phyloP scores from a whole-genome alignment of 1,140 invertebrate genomes.

The Listronotus bonariensis region DNA sequence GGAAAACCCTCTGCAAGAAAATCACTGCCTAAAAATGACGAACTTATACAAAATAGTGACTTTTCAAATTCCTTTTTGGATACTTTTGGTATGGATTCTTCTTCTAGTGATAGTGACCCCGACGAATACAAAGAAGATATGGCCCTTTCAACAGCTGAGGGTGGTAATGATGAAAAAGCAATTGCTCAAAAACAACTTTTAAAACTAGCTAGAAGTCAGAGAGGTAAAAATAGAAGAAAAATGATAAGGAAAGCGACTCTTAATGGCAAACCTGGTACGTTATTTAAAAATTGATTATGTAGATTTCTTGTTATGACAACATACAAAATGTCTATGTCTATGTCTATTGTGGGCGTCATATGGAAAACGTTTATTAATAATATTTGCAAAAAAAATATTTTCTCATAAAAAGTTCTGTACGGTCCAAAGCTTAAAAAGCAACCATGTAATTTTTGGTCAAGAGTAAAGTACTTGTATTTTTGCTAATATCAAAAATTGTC shows the following conservation, averaged over 20 bases:
- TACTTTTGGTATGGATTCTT: conserved; percentile 44
- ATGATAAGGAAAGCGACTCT: conserved; percentile 35
- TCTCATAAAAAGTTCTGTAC: too few species aligned
- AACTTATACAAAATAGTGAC: conserved; percentile 34
- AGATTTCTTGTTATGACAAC: too few species aligned
- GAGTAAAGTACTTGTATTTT: too few species aligned
- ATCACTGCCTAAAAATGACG: conserved; percentile 36
- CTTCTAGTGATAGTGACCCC: conserved; percentile 47
- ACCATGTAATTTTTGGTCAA: too few species aligned
- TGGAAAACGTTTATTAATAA: too few species aligned
- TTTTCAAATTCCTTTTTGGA: conserved; percentile 37
- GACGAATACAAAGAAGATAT: conserved; percentile 48
- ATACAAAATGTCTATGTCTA: too few species aligned
- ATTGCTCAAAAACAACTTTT: conserved; percentile 54
- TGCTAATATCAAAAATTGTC: too few species aligned
- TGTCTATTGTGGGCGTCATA: too few species aligned
- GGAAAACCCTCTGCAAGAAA: conserved; percentile 45
- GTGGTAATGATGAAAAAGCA: conserved; percentile 48
- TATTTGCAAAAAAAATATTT: too few species aligned
- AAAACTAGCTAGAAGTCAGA: conserved; percentile 49
- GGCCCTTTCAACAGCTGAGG: conserved; percentile 36
- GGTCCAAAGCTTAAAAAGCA: too few species aligned
- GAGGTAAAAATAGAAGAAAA: conserved; percentile 48
- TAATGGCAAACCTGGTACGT: conserved; percentile 11
- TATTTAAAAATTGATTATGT: background rate